Evolutionary conservation across 2,113 vertebrate species (phyloP).

Genomic region (Symphodus melops): DNA sequence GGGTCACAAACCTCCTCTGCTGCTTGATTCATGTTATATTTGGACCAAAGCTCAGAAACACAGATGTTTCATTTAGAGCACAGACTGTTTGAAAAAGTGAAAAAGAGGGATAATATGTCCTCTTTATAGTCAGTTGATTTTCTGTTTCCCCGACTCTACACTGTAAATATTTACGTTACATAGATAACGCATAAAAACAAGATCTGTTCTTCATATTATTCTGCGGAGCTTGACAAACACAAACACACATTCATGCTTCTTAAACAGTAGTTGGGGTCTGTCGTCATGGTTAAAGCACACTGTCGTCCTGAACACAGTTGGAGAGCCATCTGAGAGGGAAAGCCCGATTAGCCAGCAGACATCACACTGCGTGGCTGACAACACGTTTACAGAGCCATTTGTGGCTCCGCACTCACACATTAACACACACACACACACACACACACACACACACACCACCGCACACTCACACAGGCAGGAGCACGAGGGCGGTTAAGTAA

Average conservation of each 20-base stretch:
- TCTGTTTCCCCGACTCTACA: no score
- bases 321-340: slow-evolving; percentile 32
- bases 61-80: no score
- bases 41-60: no score
- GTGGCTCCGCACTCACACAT: slow-evolving; percentile 1
- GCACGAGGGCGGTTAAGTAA: slow-evolving; percentile 21
- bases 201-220: no score
- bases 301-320: slow-evolving; percentile 28
- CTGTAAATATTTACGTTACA: no score
- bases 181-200: no score
- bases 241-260: not conserved
- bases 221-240: not conserved
- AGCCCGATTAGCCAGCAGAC: slow-evolving; percentile 30
- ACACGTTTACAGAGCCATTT: slow-evolving; percentile 28
- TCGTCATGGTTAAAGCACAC: slow-evolving; percentile 4
- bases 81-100: no score
- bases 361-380: slow-evolving; percentile 43
- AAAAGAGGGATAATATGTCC: no score
- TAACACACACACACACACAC: not conserved
- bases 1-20: no score
- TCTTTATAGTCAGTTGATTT: no score
- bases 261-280: not conserved
- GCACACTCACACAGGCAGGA: not conserved
- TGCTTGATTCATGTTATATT: no score
- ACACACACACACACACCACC: not conserved